Conservation (phyloP, 2,888 invertebrate genomes). For the Platypus cylindrus region DNA sequence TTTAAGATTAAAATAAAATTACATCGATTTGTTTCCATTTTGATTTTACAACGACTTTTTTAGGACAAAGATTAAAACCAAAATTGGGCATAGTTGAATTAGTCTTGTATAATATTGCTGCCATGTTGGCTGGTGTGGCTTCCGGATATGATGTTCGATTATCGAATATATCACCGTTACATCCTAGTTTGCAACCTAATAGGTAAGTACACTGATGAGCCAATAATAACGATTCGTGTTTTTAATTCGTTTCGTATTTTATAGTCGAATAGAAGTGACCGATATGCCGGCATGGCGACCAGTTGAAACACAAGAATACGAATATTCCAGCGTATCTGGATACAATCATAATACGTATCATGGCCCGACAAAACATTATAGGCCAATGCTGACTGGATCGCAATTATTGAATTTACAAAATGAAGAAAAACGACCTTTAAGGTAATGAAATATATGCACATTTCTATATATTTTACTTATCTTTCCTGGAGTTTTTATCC, state of each 20-base stretch:
- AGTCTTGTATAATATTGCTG: conserved; percentile 84
- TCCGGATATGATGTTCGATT: conserved; percentile 86
- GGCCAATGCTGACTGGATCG: conserved; percentile 47
- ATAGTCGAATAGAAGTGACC: conserved; percentile 26
- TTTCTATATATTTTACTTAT: no score
- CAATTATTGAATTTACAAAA: conserved; percentile 39
- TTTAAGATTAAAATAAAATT: not conserved
- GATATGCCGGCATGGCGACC: conserved; percentile 33
- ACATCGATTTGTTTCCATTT: no score
- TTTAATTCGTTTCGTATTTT: conserved; percentile 2
- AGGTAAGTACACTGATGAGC: conserved; percentile 33
- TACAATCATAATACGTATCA: conserved; percentile 84
- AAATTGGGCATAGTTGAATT: conserved; percentile 61
- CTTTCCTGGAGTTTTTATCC: no score
- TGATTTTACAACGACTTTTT: no score
- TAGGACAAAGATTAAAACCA: conserved; percentile 45
- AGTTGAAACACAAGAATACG: conserved; percentile 38
- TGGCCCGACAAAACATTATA: conserved; percentile 65
- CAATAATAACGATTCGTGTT: conserved; percentile 1
- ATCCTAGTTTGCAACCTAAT: conserved; percentile 65
- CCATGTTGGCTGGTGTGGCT: conserved; percentile 80
- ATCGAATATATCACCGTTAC: conserved; percentile 73
- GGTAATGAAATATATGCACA: conserved; percentile 6
- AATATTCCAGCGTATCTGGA: conserved; percentile 42
- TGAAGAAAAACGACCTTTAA: conserved; percentile 50